Evolutionary conservation across 2,888 invertebrate species (phyloP), one percentile per base, ranked within the genome.

Genomic region (Mactromeris polynyma): DNA sequence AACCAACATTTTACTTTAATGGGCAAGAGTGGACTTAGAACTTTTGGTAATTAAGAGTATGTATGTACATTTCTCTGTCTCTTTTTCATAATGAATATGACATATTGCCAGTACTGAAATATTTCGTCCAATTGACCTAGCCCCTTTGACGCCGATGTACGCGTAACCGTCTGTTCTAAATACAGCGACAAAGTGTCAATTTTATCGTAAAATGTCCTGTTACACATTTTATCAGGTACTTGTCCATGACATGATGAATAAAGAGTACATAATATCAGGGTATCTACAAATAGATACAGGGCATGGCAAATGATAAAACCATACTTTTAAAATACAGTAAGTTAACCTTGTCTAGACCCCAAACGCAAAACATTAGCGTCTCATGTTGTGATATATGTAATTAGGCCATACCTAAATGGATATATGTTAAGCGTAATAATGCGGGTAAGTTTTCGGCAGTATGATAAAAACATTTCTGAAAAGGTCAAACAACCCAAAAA

Each of bases 231-330:
- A 58, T 69, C 69, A 33, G 33, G 33, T 33, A 69, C 31, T 69
- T 69, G 69, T 69, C 69, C 31, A 69, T 69, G 69, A 33, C 69
- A 69, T 69, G n/a, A 11, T 31, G 31, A 69, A 69, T 69, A 69
- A 4, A 33, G n/a, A n/a, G 33, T 54, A 33, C n/a, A 69, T 69
- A 69, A 11, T 4, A 54, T 54, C 54, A 3, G 42, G 4, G 42
- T 54, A n/a, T 54, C 54, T 54, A 3, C 3, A 21, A 54, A 69
- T 33, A 69, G 14, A 31, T 31, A 64, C 64, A 64, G n/a, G 26
- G 14, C 31, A 69, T 11, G 31, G 11, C 11, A 14, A n/a, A 7
- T 3, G 58, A 58, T 58, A 58, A 21, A 9, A n/a, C 7, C 51
- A 14, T 51, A 19, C 51, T 51, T 51, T 6, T 58, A 58, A 58